Evolutionary conservation across 2,113 vertebrate genomes (phyloP).

Genomic region (Arizona elegans): DNA sequence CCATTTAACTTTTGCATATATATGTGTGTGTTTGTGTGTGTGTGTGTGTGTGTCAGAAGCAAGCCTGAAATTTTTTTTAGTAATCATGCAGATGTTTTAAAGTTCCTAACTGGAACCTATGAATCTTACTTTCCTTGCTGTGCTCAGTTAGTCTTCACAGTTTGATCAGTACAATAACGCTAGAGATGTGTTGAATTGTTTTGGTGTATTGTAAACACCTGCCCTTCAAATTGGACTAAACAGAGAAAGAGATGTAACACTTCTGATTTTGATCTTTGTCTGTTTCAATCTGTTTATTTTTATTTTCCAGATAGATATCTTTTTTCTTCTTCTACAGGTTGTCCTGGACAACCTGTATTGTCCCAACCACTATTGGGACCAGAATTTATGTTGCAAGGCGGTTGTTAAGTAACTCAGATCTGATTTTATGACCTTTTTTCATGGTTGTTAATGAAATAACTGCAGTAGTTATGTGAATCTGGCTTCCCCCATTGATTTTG

Average conservation of each 20-base stretch:
- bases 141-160: not conserved
- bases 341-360: too few relatives aligned
- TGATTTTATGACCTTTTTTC: not conserved
- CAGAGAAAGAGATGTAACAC: not conserved
- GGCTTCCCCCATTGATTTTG: not conserved
- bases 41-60: not conserved
- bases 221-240: not conserved
- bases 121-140: not conserved
- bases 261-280: not conserved
- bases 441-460: not conserved
- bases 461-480: not conserved
- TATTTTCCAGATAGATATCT: not conserved
- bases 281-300: not conserved
- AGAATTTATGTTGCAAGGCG: not conserved
- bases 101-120: not conserved
- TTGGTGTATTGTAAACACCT: not conserved
- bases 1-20: not conserved
- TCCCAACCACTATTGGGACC: not conserved
- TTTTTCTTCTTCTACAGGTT: not conserved
- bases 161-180: not conserved
- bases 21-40: too few relatives aligned
- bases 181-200: not conserved
- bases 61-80: not conserved
- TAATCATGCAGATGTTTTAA: not conserved
- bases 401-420: not conserved